Base-by-base conservation (phyloP, 2,888 invertebrate species). In the Dendrolimus houi region DNA sequence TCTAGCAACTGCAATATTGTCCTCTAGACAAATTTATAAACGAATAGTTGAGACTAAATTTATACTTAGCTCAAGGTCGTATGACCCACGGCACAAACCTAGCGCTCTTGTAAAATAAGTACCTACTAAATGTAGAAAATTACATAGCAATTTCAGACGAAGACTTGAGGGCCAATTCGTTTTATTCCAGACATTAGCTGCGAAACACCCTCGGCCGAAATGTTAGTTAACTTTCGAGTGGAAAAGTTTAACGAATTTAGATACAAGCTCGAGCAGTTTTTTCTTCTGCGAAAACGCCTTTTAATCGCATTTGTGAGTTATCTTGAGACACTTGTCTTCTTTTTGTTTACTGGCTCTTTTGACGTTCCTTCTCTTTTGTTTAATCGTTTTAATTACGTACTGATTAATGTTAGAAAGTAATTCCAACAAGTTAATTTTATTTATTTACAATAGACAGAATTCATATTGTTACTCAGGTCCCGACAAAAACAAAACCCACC, bases 91-190 rank as follows among this genome's bases (percentile, higher is more conserved):
- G 58, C 52, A 54, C 62, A 73, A 72, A 79, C 79, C 79, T 79
- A 81, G 70, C 58, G 66, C 61, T 62, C 58, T 52, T 63, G 53
- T 59, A 59, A 59, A 63, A 60, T 61, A 66, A 67, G 68, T 71
- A 68, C 69, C 67, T 71, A 70, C 74, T 77, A 74, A 80, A 75
- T 70, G 74, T 74, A 74, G 69, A 68, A 71, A 71, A 75, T 77
- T 79, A 77, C 74, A 68, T 66, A 69, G 72, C 72, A 77, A 72
- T 75, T 75, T 74, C 74, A 74, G 75, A 67, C 69, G 62, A 69
- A 69, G 72, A 71, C 68, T 72, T 73, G 61, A 64, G 64, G 61
- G 68, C 75, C 69, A 66, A 77, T 82, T 78, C 65, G 68, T 80
- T 83, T 81, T 75, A 79, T 77, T 73, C 64, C 64, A 67, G 67